These are phyloP conservation scores for Eutolmus rufibarbis DNA, from an alignment of 2,888 invertebrate genomes.

Conservation along the genomic window DNA sequence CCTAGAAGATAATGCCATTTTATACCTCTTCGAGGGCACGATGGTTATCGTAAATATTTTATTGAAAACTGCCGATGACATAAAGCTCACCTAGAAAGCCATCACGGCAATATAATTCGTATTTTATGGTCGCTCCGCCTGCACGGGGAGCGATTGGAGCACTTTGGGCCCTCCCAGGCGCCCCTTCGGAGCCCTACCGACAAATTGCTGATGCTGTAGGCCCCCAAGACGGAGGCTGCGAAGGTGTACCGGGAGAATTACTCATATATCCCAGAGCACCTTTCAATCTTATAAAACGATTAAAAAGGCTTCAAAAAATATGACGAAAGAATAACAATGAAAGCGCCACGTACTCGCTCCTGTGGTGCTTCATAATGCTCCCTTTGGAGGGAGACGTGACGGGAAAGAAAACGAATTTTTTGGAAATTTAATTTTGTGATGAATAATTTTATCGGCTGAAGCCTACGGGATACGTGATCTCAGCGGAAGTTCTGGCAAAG, in stretches of 20 bases:
- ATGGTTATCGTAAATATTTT: constrained; percentile 23
- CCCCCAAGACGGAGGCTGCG: not conserved
- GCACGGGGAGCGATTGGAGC: not conserved
- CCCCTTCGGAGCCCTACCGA: not conserved
- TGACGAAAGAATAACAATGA: constrained; percentile 1
- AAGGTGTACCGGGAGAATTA: not conserved
- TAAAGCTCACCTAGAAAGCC: constrained; percentile 17
- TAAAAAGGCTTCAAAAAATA: not conserved
- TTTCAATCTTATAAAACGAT: constrained; percentile 24
- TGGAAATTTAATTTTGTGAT: not conserved
- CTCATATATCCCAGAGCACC: not conserved
- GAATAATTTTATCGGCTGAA: not conserved
- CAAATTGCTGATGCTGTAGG: not conserved
- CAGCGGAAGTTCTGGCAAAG: not conserved
- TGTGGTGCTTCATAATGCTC: not conserved
- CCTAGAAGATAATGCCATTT: not conserved
- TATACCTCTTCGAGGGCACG: not conserved
- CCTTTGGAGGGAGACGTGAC: not conserved
- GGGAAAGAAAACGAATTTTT: not conserved
- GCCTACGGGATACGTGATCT: not conserved
- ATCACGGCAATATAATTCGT: constrained; percentile 3
- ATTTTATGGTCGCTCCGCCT: not conserved
- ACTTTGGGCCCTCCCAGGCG: not conserved
- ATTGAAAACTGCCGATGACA: constrained; percentile 24
- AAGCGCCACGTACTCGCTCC: not conserved